These are phyloP conservation scores for Eulithis testata DNA, from an alignment of 2,888 invertebrate species.

Conservation along the genomic window DNA sequence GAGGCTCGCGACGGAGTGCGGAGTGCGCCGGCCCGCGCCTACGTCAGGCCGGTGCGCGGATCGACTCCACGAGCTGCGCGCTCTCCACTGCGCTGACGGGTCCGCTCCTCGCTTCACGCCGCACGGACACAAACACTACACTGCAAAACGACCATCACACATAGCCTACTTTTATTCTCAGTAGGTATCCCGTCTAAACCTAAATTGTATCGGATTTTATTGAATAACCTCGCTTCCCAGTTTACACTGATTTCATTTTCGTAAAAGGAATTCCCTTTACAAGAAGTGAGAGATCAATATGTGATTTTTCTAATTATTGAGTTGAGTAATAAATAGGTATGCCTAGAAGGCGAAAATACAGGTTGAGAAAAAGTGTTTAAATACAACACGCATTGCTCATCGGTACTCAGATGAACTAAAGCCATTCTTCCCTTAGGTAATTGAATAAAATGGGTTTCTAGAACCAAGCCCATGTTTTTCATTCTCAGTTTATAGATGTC, in stretches of 20 bases:
- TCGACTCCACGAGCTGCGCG: conserved; percentile 61
- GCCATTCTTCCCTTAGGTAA: no score
- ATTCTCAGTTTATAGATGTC: no score
- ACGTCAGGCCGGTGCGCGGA: conserved; percentile 73
- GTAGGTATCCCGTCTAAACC: conserved; percentile 56
- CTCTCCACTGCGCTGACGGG: conserved; percentile 40
- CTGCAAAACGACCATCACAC: conserved; percentile 64
- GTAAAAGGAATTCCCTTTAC: conserved; percentile 25
- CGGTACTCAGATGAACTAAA: no score
- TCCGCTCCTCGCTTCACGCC: conserved; percentile 52
- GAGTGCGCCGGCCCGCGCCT: conserved; percentile 68
- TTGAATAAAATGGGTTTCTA: no score
- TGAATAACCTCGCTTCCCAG: conserved; percentile 51
- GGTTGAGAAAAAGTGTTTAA: conserved; percentile 30
- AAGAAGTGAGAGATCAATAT: no score
- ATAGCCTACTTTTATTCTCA: conserved; percentile 62
- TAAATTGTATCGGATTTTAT: conserved; percentile 59
- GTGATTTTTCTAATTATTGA: no score
- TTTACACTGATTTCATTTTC: conserved; percentile 45
- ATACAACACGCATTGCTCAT: no score
- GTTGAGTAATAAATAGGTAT: no score
- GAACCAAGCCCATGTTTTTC: no score
- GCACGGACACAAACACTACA: conserved; percentile 65
- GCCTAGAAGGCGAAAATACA: conserved; percentile 44
- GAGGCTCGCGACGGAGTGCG: conserved; percentile 60